Evolutionary conservation across 2,113 vertebrate species (phyloP), one percentile per base, ranked within the genome.

Genomic region (Forbesichthys papilliferus): DNA sequence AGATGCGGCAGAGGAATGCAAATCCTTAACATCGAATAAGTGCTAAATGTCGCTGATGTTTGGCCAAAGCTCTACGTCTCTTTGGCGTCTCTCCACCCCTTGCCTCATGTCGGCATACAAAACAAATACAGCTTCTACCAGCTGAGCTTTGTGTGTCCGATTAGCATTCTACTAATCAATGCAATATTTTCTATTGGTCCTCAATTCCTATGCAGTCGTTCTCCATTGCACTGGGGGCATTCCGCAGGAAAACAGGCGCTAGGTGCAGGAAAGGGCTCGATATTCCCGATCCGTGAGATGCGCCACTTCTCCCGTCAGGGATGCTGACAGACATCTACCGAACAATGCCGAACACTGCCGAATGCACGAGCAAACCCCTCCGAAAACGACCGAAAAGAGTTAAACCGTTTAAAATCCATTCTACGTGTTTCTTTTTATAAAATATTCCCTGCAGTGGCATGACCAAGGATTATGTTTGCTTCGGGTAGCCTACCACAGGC

Each of bases 21-120:
- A 85, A 77, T 49, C 71, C 82, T 66, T 46, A 67, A 74, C 76
- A 73, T 69, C 12, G 75, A 68, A 73, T 60, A 61, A 48, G 73
- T 58, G 86, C 81, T 90, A 90, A 85, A 88, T 89, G 79, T 87
- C 84, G 85, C 81, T 64, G 84, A 66, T 84, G 89, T 87, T 90
- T 90, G 89, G 91, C 88, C 88, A 81, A 73, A 90, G 86, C 84
- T 88, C 90, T 89, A 84, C 87, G 89, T 90, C 83, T 88, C 86
- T 77, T 82, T 83, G 84, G 86, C 88, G 88, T 71, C 86, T 88
- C 85, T 88, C 88, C 89, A 80, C 85, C 87, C 85, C 81, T 85
- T 80, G 88, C 87, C 81, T 89, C 92, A 90, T 89, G 64, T 78
- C 82, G 67, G 84, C 86, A 73, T 74, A 77, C 83, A 84, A 79